These are phyloP conservation scores for Thalassoma bifasciatum DNA, from an alignment of 2,113 vertebrate genomes.

Conservation along the genomic window DNA sequence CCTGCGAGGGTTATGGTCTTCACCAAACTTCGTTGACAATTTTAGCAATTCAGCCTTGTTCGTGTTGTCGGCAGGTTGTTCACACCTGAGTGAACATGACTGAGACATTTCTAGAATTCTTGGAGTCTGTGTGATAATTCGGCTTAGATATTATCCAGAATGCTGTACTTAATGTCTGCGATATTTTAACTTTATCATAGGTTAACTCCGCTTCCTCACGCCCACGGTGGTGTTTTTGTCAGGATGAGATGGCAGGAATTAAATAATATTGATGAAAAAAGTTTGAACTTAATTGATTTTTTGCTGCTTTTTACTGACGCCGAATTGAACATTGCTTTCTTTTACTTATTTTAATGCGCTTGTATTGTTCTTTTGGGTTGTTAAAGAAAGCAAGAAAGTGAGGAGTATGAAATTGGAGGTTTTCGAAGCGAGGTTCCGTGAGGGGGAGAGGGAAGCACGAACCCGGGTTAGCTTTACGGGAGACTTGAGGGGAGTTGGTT, in stretches of 20 bases:
- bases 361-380: accelerated
- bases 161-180: neutral
- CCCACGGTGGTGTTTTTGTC: neutral
- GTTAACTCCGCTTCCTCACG: neutral
- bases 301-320: neutral
- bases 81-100: neutral
- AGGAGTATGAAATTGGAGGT: neutral
- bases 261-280: neutral
- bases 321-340: slow-evolving; percentile 14
- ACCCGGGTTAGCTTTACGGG: slow-evolving; percentile 23
- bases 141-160: neutral
- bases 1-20: neutral
- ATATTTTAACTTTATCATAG: slow-evolving; percentile 20
- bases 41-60: slow-evolving; percentile 6
- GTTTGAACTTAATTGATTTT: neutral
- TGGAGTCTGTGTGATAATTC: neutral
- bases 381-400: neutral
- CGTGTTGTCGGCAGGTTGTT: neutral
- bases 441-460: neutral
- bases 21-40: slow-evolving; percentile 33
- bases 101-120: neutral
- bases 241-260: neutral
- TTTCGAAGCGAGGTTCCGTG: slow-evolving; percentile 29
- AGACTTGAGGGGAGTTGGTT: slow-evolving; percentile 43
- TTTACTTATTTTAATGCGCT: accelerated